A percentile compares a stretch with the other conserved stretches of the same genome.
These are phyloP conservation scores for Eristalis arbustorum DNA, from an alignment of 2,888 invertebrate genomes.

Conservation along the genomic window DNA sequence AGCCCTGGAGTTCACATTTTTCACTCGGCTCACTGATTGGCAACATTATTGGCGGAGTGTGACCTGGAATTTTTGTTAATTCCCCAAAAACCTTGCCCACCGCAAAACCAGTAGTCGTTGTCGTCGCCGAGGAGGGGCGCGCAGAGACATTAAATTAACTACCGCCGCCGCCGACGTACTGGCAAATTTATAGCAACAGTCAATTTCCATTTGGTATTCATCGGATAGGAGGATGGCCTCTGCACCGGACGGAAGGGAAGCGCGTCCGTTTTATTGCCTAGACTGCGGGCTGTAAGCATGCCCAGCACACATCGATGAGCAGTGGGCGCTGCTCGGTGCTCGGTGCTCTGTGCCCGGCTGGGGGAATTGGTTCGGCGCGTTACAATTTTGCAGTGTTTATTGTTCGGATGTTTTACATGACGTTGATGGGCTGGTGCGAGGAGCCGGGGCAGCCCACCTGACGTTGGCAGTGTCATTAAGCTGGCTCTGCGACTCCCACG, in stretches of 20 bases:
- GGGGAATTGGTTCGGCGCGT: conserved; percentile 5
- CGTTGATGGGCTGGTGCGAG: background rate
- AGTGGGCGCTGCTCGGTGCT: background rate
- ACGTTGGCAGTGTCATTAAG: background rate
- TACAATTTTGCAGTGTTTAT: conserved; percentile 19
- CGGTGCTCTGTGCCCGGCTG: too few relatives aligned
- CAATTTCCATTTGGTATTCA: conserved; percentile 32
- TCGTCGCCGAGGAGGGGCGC: background rate
- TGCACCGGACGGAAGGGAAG: background rate
- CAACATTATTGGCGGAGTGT: conserved; percentile 9
- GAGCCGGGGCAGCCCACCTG: background rate
- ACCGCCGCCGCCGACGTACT: background rate
- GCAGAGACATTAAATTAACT: conserved; percentile 4
- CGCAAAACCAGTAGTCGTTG: background rate
- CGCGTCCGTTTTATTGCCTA: background rate
- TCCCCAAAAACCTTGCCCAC: conserved; percentile 2
- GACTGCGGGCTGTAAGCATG: background rate
- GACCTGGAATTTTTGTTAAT: background rate
- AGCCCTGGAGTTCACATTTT: background rate
- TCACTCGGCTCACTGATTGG: conserved; percentile 16
- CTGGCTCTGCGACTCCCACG: background rate
- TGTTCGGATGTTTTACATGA: conserved; percentile 22
- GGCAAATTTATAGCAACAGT: conserved; percentile 32
- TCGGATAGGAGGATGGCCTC: background rate
- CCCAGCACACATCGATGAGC: background rate